A percentile compares a stretch with the other conserved stretches of the same genome.
phyloP scores from a whole-genome alignment of 2,113 vertebrate species.

The Alethe castanea region DNA sequence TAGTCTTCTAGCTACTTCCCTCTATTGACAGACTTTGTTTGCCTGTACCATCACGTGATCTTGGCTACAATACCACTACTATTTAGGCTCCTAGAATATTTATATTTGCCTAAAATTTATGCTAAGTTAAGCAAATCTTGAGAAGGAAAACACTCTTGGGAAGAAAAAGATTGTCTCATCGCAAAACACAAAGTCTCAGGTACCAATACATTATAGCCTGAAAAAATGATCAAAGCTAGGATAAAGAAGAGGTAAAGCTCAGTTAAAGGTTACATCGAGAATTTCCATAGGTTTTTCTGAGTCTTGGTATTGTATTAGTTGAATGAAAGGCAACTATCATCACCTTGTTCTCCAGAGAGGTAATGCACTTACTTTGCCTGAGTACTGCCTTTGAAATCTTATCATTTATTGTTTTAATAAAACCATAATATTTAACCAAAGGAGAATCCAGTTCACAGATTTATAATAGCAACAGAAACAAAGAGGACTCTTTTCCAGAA shows the following conservation, averaged over 20 bases:
- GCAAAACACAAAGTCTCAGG: not conserved
- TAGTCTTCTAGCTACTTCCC: not conserved
- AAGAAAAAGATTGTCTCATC: not conserved
- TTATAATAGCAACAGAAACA: not conserved
- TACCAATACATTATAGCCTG: not conserved
- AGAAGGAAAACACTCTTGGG: not conserved
- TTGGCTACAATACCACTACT: not conserved
- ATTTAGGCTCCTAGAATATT: not conserved
- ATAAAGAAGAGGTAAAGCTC: not conserved
- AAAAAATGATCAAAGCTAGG: not conserved
- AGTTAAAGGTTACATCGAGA: not conserved
- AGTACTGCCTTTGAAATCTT: not conserved
- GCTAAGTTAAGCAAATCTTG: not conserved
- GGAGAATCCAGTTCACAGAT: not conserved
- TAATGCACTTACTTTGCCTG: not conserved
- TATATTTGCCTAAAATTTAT: not conserved
- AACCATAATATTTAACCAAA: not conserved
- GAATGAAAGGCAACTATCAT: not conserved
- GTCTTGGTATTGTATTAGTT: not conserved
- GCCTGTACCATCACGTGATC: not conserved
- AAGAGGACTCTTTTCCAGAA: not conserved
- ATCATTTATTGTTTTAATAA: not conserved
- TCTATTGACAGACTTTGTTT: not conserved
- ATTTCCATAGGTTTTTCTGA: not conserved
- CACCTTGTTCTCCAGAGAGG: not conserved